A percentile compares a stretch with the other conserved stretches of the same genome.
Evolutionary conservation across 2,113 vertebrate species (phyloP).

Genomic region (Chunga burmeisteri): DNA sequence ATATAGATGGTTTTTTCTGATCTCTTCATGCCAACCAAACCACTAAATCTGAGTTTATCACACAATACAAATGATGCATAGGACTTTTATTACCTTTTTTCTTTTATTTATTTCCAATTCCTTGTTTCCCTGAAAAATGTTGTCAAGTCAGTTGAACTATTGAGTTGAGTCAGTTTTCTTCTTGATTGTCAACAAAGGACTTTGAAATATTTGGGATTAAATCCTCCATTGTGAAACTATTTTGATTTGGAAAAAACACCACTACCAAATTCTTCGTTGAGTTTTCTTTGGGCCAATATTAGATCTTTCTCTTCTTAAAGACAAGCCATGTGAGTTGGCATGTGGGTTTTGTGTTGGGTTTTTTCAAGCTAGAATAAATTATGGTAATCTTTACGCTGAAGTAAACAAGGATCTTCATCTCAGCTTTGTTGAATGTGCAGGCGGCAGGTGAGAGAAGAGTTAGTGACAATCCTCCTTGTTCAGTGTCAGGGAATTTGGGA

Average conservation of each 20-base stretch:
- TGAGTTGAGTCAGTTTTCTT: neutral
- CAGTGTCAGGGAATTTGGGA: neutral
- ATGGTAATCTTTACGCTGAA: neutral
- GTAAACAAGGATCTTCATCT: neutral
- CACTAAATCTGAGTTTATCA: neutral
- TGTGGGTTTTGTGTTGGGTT: neutral
- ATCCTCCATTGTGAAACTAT: neutral
- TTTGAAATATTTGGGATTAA: neutral
- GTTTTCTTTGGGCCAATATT: neutral
- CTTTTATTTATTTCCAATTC: neutral
- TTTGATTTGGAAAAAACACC: neutral
- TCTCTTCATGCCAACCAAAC: neutral
- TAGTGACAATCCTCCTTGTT: neutral
- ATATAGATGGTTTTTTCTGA: neutral
- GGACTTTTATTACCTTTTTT: neutral
- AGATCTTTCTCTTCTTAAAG: neutral
- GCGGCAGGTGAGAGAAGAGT: neutral
- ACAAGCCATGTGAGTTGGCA: neutral
- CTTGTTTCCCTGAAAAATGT: neutral
- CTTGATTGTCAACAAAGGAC: neutral
- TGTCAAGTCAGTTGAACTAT: neutral
- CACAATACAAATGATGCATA: neutral
- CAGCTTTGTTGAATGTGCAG: neutral
- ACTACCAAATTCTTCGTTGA: neutral
- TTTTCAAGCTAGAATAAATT: neutral